phyloP scores from a whole-genome alignment of 1,140 invertebrate genomes.

The Drosophila malerkotliana region DNA sequence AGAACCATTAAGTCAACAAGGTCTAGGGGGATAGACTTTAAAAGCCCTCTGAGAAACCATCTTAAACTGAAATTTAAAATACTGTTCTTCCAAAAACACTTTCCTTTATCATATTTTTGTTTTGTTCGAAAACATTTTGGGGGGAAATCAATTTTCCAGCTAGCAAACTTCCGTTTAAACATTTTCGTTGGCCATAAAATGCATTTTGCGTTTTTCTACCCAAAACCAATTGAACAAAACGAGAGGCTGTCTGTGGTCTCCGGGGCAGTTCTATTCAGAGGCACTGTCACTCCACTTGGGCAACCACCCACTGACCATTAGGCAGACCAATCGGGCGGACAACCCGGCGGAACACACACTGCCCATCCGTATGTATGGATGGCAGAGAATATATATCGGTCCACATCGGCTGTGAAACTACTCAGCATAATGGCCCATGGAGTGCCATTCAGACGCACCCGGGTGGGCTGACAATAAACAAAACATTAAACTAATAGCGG shows the following conservation, averaged over 20 bases:
- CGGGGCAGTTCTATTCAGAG: slow-evolving; percentile 44
- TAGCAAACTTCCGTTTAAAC: slow-evolving; percentile 5
- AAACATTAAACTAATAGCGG: slow-evolving; percentile 82
- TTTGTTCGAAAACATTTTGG: slow-evolving; percentile 4
- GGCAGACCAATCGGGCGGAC: slow-evolving; percentile 63
- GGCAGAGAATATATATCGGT: slow-evolving; percentile 22
- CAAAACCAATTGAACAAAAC: slow-evolving; percentile 69
- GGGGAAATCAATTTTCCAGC: slow-evolving; percentile 24
- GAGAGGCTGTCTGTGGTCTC: slow-evolving; percentile 39
- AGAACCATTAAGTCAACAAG: slow-evolving; percentile 39
- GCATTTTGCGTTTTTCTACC: slow-evolving; percentile 58
- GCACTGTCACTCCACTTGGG: slow-evolving; percentile 11
- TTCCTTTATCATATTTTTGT: slow-evolving; percentile 2
- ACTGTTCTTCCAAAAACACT: background rate
- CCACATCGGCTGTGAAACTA: slow-evolving; percentile 65
- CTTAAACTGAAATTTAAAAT: background rate
- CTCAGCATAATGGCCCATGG: slow-evolving; percentile 77
- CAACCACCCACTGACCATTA: slow-evolving; percentile 47
- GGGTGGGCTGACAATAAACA: slow-evolving; percentile 71
- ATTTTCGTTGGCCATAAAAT: slow-evolving; percentile 44
- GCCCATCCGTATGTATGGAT: slow-evolving; percentile 5
- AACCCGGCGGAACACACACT: slow-evolving; percentile 23
- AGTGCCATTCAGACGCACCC: slow-evolving; percentile 75
- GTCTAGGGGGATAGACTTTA: slow-evolving; percentile 3
- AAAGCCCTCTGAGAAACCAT: background rate